phyloP scores from a whole-genome alignment of 2,888 invertebrate species.

The Pristionchus japonicus region DNA sequence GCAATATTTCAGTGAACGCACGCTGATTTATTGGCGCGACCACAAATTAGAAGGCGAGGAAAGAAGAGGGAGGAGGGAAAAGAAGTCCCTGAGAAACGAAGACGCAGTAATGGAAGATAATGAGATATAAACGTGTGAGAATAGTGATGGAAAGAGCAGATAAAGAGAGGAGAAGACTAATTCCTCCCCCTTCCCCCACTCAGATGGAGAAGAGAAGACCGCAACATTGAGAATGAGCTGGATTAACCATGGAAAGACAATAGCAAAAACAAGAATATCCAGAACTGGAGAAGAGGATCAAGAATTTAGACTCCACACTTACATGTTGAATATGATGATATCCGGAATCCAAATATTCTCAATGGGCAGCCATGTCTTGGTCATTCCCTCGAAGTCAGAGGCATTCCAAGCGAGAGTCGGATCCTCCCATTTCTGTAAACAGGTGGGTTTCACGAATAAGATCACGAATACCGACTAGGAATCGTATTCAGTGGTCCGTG shows the following conservation, averaged over 20 bases:
- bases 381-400: conserved; percentile 87
- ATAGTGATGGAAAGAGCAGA: background rate
- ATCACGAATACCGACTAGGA: too few species aligned
- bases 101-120: conserved; percentile 33
- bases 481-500: too few species aligned
- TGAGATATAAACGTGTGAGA: conserved; percentile 27
- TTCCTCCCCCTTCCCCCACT: too few species aligned
- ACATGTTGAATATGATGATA: conserved; percentile 91
- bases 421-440: conserved; percentile 85
- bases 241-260: background rate
- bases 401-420: conserved; percentile 88
- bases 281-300: background rate
- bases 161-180: background rate
- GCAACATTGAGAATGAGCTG: conserved; percentile 3
- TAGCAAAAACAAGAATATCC: background rate
- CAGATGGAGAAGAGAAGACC: background rate
- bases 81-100: background rate
- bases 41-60: conserved; percentile 14
- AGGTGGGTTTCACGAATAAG: background rate
- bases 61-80: background rate
- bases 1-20: background rate
- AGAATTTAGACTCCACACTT: conserved; percentile 76
- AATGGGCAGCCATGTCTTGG: conserved; percentile 87
- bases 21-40: conserved; percentile 13
- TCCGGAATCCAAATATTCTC: conserved; percentile 90